Conservation (phyloP, 2,888 invertebrate species). For the Drosophila nr. medialis region DNA sequence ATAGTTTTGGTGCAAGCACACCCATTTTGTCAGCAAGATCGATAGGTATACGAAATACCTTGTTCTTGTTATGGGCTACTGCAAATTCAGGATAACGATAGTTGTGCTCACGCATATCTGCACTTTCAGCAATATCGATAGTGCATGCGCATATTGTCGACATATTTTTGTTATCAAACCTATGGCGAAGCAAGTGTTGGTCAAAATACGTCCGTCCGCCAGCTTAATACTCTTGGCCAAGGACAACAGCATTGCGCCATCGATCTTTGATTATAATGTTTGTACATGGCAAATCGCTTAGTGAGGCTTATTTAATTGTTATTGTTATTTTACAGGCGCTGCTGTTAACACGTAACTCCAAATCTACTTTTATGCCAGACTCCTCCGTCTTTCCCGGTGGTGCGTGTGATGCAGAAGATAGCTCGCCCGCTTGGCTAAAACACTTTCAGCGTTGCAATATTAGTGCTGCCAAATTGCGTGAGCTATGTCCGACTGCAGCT, state of each 20-base stretch:
- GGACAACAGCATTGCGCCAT: conserved; percentile 21
- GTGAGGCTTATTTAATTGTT: not conserved
- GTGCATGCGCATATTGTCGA: not conserved
- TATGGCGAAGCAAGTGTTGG: conserved; percentile 65
- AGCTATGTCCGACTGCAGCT: conserved; percentile 21
- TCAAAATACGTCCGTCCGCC: conserved; percentile 87
- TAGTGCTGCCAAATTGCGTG: conserved; percentile 76
- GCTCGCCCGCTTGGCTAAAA: conserved; percentile 84
- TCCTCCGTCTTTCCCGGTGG: conserved; percentile 95
- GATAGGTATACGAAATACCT: not conserved
- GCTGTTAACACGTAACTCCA: too few relatives aligned
- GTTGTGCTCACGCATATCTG: not conserved
- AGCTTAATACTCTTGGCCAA: conserved; percentile 87
- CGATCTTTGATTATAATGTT: conserved; percentile 72
- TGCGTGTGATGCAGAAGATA: not conserved
- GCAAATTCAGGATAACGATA: conserved; percentile 8
- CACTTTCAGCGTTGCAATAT: conserved; percentile 88
- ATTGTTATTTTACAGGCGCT: not conserved
- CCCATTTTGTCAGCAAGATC: conserved; percentile 6
- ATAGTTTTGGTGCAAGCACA: not conserved
- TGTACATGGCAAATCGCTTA: conserved; percentile 5
- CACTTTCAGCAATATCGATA: conserved; percentile 20
- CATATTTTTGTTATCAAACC: conserved; percentile 29
- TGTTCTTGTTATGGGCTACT: conserved; percentile 6
- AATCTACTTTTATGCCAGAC: conserved; percentile 86